Base-by-base conservation (phyloP, 92 coral and sea anemone species). In the Phymanthus crucifer region DNA sequence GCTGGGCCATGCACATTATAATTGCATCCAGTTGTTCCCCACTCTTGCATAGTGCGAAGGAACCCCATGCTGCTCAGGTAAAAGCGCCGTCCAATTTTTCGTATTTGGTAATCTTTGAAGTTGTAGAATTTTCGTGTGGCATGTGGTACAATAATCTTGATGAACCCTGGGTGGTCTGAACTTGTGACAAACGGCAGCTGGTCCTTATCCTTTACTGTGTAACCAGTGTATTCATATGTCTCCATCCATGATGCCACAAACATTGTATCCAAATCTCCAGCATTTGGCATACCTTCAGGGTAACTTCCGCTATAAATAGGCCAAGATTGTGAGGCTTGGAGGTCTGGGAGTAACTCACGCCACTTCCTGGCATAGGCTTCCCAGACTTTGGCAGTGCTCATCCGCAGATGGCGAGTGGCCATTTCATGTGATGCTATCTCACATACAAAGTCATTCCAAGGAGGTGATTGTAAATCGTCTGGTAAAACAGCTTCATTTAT, bases 371-470 rank as follows among this genome's bases (percentile, higher is more conserved):
- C 73, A 69, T 69, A 69, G 35, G 46, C 46, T 69, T 69, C 73
- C 73, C 73, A 69, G 73, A 69, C 73, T 69, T 35, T 69, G 47
- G 13, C 24, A 69, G 73, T 69, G 73, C 35, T 69, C 24, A 69
- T 69, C 46, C 43, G 21, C 73, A 69, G 23, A 1, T 47, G 47
- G 35, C 73, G 73, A 26, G 73, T 69, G 45, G 73, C 40, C 73
- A 69, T 69, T 69, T 69, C 73, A 69, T 69, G 73, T 69, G 73
- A 32, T 69, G 35, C 34, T 21, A 69, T 69, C 73, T 69, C 73
- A 69, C 17, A 69, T 35, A 69, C 73, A 69, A 69, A 69, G 73
- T 69, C 73, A 69, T 69, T 69, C 73, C 73, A 69, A 69, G 73
- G 73, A 69, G 48, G 13, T 69, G 47, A 69, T 27, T 69, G 26